Conservation (phyloP, 2,113 vertebrate species). For the Alexandromys fortis region DNA sequence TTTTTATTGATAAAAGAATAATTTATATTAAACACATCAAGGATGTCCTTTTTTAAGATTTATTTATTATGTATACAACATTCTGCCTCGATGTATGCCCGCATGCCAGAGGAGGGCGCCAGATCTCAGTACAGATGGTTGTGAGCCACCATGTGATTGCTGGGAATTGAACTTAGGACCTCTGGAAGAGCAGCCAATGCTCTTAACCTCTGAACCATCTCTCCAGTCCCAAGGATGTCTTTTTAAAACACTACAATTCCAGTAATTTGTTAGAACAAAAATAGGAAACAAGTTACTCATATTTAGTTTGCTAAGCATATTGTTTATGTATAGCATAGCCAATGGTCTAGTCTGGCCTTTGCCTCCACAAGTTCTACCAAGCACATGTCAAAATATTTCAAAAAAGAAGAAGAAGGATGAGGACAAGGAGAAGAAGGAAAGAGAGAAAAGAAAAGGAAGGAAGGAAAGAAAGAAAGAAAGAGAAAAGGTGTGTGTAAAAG, state of each 20-base stretch:
- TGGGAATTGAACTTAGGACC: no score
- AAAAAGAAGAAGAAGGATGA: rapidly evolving
- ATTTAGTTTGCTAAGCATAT: not conserved
- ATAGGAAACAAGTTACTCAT: not conserved
- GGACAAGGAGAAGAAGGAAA: rapidly evolving
- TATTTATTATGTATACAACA: no score
- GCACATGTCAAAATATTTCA: not conserved
- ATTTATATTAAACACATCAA: not conserved
- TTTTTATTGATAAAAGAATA: not conserved
- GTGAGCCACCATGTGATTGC: no score
- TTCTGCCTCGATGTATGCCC: no score
- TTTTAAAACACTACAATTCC: not conserved
- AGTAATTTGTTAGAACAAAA: not conserved
- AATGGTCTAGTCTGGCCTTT: not conserved
- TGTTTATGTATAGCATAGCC: not conserved
- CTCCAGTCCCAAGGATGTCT: not conserved
- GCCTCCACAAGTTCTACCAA: not conserved
- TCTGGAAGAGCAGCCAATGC: no score
- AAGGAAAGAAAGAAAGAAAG: not conserved
- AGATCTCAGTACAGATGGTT: no score
- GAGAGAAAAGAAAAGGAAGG: no score
- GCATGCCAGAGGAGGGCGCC: no score
- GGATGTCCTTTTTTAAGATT: no score
- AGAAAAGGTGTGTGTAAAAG: not conserved
- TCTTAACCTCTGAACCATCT: no score